Evolutionary conservation across 2,797 vertebrate genomes (phyloP).

Genomic region (Epinephelus malabaricus): DNA sequence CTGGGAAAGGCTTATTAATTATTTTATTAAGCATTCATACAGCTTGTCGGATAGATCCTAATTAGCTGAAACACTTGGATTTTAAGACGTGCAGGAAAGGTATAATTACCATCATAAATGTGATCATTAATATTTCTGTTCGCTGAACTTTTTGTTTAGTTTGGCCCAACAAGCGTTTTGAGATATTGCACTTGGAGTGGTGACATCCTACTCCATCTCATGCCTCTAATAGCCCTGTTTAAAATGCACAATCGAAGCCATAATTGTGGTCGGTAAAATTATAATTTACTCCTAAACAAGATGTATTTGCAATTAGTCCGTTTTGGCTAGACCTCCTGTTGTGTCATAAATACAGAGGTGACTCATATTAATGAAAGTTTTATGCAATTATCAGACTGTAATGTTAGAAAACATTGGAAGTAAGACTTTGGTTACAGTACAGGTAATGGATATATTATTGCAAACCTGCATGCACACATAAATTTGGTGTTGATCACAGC

Average conservation of each 20-base stretch:
- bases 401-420: background rate
- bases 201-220: background rate
- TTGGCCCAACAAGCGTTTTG: background rate
- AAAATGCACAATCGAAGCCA: conserved; percentile 9
- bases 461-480: conserved; percentile 19
- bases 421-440: background rate
- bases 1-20: conserved; percentile 13
- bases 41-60: conserved; percentile 6
- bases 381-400: background rate
- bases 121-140: conserved; percentile 12
- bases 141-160: background rate
- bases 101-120: conserved; percentile 20
- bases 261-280: background rate
- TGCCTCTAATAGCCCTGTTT: conserved; percentile 2
- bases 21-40: conserved; percentile 25
- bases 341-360: conserved; percentile 7
- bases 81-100: conserved; percentile 16
- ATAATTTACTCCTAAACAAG: background rate
- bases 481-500: background rate
- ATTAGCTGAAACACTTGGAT: conserved; percentile 16
- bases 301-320: background rate
- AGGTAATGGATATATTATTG: background rate
- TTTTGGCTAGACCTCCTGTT: background rate
- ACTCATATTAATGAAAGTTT: background rate
- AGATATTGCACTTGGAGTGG: conserved; percentile 6